Conservation (phyloP, 1,140 invertebrate genomes). For the Eulimnadia texana region DNA sequence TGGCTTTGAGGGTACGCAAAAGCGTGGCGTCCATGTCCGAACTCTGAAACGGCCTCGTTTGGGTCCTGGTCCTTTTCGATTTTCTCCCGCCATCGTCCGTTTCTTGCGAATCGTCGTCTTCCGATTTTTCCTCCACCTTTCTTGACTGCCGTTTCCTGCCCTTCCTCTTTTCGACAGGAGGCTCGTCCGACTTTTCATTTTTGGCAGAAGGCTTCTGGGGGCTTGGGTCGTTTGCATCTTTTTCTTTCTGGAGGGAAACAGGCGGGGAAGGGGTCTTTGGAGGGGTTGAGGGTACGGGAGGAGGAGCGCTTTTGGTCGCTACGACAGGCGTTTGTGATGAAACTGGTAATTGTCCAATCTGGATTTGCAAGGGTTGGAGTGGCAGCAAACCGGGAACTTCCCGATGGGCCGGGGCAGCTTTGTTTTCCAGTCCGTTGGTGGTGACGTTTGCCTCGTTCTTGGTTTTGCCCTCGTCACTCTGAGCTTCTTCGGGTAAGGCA, state of each 20-base stretch:
- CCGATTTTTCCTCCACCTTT: not conserved
- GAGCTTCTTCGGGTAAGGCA: conserved; percentile 5
- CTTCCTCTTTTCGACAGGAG: not conserved
- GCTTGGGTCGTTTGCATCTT: not conserved
- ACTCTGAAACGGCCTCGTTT: conserved; percentile 65
- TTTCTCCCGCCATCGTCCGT: conserved; percentile 18
- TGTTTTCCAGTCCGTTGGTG: not conserved
- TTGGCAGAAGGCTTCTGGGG: not conserved
- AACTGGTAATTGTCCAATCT: not conserved
- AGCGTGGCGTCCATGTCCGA: conserved; percentile 58
- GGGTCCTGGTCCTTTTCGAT: conserved; percentile 39
- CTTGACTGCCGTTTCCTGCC: not conserved
- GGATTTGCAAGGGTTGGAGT: not conserved
- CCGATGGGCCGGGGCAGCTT: not conserved
- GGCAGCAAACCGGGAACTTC: conserved; percentile 9
- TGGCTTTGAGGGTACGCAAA: conserved; percentile 48
- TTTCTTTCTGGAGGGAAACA: conserved; percentile 6
- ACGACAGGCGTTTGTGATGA: conserved; percentile 3
- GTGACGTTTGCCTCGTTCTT: conserved; percentile 3
- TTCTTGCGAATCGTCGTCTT: not conserved
- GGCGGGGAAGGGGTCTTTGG: conserved; percentile 1
- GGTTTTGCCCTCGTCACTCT: not conserved
- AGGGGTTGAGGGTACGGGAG: conserved; percentile 2
- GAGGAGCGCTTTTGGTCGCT: conserved; percentile 14
- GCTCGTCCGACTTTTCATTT: not conserved